Evolutionary conservation across 92 coral and sea anemone genomes (phyloP), one percentile per base, ranked within the genome.

Genomic region (Meandrina meandrites): DNA sequence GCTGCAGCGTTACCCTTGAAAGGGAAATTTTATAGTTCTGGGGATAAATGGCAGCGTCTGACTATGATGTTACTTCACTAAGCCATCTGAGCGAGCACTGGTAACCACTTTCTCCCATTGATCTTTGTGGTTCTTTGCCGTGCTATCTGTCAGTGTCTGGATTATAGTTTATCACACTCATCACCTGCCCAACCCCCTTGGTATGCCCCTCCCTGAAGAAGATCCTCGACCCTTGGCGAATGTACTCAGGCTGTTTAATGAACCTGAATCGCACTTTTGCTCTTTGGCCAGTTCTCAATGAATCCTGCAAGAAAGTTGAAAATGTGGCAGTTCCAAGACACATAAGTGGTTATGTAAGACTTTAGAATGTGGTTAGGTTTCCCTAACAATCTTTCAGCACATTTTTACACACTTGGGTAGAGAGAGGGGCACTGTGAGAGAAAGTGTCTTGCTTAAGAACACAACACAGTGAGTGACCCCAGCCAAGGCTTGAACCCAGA

Each of bases 161-260:
- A 36, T 84, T 78, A 62, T 60, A 79, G 69, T 86, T 89, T 5
- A 93, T 84, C 27, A 95, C 91, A 47, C 86, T 90, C 64, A 87
- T 40, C 56, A 96, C 94, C 54, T 95, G 94, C 18, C 99, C 99
- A 40, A 96, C 94, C 8, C 97, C 99, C 88, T 95, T 96, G 31
- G 99, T 95, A 81, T 94, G 98, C 14, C 99, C 97, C 76, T 96
- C 95, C 15, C 99, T 92, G 89, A 96, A 96, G 48, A 96, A 91
- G 70, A 96, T 83, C 72, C 98, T 90, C 3, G 99, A 89, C 12
- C 95, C 96, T 35, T 78, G 83, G 48, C 94, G 90, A 79, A 96
- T 87, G 89, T 91, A 95, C 85, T 96, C 99, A 0, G 98, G 99
- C 66, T 96, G 98, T 69, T 95, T 95, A 19, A 96, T 91, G 86